Base-by-base conservation (phyloP, 2,888 invertebrate species). In the Plebejus anna region DNA sequence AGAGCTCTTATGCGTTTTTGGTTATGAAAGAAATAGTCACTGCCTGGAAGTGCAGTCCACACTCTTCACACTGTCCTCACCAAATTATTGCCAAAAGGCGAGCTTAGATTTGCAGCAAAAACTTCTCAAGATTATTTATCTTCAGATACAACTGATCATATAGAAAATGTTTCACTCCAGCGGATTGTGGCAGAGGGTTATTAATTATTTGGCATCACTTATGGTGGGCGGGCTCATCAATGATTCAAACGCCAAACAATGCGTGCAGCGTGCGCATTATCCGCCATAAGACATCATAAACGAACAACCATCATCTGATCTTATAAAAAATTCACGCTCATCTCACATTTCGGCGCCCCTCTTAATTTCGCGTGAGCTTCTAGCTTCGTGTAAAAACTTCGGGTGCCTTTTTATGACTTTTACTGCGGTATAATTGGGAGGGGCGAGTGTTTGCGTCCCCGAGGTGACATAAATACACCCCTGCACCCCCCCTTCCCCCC, bases 391-490 rank as follows among this genome's bases (percentile, higher is more conserved):
- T 93, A 93, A 93, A 93, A 93, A 94, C 94, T 94, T 94, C 91
- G 94, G 93, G 92, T 93, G 92, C 91, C 93, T 94, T 93, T 94
- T 94, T 94, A 94, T 94, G 94, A 93, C 94, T 94, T 93, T 94
- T 94, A 94, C 93, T 94, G 93, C 92, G 93, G 93, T 93, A 94
- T 94, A 94, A 94, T 94, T 94, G 94, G 93, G 93, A 90, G 93
- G 94, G 91, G 92, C 88, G 91, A 90, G 89, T 88, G 88, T 85
- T 87, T 82, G 87, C 87, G 92, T 94, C 93, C 94, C 94, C 84
- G 90, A 94, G 94, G 94, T 93, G 93, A 93, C 93, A 94, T 94
- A 94, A 94, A 93, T 92, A 92, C 91, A 86, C 89, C 89, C 90
- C 91, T 55, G 16, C 91, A 87, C 84, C 83, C 82, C 87, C 86